phyloP scores from a whole-genome alignment of 2,888 invertebrate species.

The Temnothorax unifasciatus region DNA sequence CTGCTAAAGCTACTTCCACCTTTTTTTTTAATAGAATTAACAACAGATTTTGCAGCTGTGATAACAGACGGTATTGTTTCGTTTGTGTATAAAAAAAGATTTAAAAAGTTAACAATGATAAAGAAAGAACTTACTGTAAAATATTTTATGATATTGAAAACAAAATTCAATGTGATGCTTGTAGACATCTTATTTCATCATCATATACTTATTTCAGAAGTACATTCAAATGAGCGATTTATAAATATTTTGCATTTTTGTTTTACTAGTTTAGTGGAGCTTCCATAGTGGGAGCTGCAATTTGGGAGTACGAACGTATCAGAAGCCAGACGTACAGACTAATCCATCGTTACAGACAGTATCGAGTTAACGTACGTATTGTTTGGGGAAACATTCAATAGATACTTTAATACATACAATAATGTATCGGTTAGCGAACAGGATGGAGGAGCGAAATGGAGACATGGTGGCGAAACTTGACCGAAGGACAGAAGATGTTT shows the following conservation, averaged over 20 bases:
- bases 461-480: constrained; percentile 91
- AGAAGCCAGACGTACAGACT: constrained; percentile 79
- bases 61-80: background rate
- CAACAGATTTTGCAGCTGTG: background rate
- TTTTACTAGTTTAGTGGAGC: constrained; percentile 89
- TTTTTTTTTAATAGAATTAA: background rate
- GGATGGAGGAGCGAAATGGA: constrained; percentile 82
- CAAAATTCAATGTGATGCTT: constrained; percentile 20
- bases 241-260: constrained; percentile 51
- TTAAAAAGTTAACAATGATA: background rate
- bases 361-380: constrained; percentile 72
- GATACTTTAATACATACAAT: constrained; percentile 31
- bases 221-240: background rate
- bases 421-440: constrained; percentile 72
- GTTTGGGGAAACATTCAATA: background rate
- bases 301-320: constrained; percentile 95
- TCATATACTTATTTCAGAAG: background rate
- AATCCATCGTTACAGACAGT: constrained; percentile 72
- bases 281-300: constrained; percentile 91
- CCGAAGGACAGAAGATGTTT: constrained; percentile 93
- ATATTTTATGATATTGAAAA: background rate
- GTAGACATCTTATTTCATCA: constrained; percentile 38
- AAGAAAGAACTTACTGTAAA: background rate
- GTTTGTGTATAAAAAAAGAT: background rate
- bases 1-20: background rate